These are phyloP conservation scores for Cyphomyrus discorhynchus DNA, from an alignment of 2,113 vertebrate species.

Conservation along the genomic window DNA sequence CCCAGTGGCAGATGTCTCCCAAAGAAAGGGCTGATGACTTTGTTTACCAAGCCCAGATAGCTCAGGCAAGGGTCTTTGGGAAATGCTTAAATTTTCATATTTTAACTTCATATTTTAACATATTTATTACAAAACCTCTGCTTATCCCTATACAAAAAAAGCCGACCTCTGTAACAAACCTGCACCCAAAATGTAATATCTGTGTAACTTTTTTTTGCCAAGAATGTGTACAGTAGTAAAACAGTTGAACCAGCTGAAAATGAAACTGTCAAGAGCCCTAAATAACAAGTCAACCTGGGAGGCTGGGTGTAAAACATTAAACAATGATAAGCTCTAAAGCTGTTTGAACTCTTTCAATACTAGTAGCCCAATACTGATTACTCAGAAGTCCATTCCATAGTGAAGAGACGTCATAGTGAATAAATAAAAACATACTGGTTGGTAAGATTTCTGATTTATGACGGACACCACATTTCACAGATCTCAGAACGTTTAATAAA, in stretches of 20 bases:
- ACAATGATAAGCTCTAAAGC: not conserved
- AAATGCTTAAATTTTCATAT: not conserved
- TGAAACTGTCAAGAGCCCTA: not conserved
- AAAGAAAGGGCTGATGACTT: not conserved
- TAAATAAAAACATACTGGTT: not conserved
- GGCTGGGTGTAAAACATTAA: not conserved
- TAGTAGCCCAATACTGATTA: not conserved
- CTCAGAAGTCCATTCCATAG: not conserved
- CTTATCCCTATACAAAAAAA: not conserved
- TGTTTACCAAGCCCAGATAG: not conserved
- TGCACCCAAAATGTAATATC: not conserved
- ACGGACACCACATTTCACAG: not conserved
- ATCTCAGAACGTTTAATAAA: not conserved
- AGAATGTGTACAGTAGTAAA: not conserved
- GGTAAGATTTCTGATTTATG: not conserved
- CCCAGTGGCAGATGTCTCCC: not conserved
- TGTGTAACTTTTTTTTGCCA: not conserved
- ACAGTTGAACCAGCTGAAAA: not conserved
- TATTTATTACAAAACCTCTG: not conserved
- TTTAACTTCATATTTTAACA: not conserved
- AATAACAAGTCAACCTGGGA: not conserved
- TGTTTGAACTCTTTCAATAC: not conserved
- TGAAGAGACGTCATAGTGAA: not conserved
- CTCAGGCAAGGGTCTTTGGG: not conserved
- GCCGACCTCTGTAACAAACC: not conserved